A percentile compares a stretch with the other conserved stretches of the same genome.
Conservation (phyloP, 2,113 vertebrate species). For the Myiagra hebetior region DNA sequence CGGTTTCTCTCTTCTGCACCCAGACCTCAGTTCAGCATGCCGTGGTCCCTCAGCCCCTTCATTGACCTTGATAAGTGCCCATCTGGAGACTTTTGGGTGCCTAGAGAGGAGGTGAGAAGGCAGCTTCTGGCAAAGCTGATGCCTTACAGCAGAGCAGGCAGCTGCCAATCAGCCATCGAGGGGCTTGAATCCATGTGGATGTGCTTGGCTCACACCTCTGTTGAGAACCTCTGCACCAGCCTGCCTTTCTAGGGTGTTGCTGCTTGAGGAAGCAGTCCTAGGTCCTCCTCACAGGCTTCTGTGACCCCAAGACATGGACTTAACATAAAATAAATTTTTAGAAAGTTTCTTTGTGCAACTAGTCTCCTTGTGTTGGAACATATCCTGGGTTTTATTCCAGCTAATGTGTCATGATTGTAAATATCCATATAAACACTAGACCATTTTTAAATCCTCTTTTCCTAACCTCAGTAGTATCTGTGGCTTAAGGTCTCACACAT, state of each 20-base stretch:
- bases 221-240: background rate
- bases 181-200: fast-evolving
- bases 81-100: background rate
- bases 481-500: background rate
- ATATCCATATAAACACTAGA: background rate
- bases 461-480: conserved; percentile 14
- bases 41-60: fast-evolving
- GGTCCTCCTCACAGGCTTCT: background rate
- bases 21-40: background rate
- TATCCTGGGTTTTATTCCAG: background rate
- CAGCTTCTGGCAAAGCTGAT: background rate
- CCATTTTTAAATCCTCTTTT: background rate
- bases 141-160: background rate
- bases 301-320: background rate
- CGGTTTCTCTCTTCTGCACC: background rate
- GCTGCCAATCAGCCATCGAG: background rate
- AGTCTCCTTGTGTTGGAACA: background rate
- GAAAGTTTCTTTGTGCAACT: background rate
- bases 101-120: background rate
- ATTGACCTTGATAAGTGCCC: background rate
- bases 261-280: background rate
- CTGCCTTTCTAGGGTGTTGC: fast-evolving
- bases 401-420: background rate
- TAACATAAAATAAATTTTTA: background rate
- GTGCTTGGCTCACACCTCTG: fast-evolving